Conservation (phyloP, 2,113 vertebrate genomes). For the Salvelinus fontinalis region DNA sequence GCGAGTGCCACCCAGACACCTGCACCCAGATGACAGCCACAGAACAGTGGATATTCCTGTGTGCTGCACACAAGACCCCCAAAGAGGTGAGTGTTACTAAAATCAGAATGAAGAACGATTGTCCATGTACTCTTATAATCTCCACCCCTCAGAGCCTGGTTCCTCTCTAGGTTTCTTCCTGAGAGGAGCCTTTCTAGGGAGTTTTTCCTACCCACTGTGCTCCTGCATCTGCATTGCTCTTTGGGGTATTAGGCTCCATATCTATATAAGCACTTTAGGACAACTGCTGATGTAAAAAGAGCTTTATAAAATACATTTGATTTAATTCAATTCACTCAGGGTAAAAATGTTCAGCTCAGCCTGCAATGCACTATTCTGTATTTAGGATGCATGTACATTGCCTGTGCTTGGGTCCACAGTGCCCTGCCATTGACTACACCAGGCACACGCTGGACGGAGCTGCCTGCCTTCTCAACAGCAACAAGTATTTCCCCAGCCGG, state of each 20-base stretch:
- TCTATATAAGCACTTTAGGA: too few species aligned
- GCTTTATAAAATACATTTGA: too few species aligned
- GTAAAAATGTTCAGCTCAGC: too few species aligned
- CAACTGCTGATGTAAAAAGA: too few species aligned
- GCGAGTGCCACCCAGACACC: conserved; percentile 96
- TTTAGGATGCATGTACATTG: neutral
- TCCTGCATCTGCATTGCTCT: too few species aligned
- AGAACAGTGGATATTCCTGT: conserved; percentile 99
- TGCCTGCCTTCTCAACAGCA: conserved; percentile 99
- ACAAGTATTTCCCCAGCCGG: conserved; percentile 99
- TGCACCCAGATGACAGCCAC: conserved; percentile 99
- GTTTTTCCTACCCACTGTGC: too few species aligned
- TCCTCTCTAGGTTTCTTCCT: too few species aligned
- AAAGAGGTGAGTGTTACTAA: conserved; percentile 84
- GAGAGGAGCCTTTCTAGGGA: too few species aligned
- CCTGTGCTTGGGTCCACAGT: conserved; percentile 70
- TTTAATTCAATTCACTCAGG: neutral
- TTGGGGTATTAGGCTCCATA: too few species aligned
- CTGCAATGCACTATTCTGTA: neutral
- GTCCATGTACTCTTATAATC: too few species aligned
- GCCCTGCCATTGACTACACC: conserved; percentile 98
- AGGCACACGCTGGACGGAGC: conserved; percentile 98
- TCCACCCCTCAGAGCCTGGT: too few species aligned
- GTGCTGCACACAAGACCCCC: conserved; percentile 98
- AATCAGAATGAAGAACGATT: neutral